These are phyloP conservation scores for Allygus modestus DNA, from an alignment of 2,888 invertebrate species.

Conservation along the genomic window DNA sequence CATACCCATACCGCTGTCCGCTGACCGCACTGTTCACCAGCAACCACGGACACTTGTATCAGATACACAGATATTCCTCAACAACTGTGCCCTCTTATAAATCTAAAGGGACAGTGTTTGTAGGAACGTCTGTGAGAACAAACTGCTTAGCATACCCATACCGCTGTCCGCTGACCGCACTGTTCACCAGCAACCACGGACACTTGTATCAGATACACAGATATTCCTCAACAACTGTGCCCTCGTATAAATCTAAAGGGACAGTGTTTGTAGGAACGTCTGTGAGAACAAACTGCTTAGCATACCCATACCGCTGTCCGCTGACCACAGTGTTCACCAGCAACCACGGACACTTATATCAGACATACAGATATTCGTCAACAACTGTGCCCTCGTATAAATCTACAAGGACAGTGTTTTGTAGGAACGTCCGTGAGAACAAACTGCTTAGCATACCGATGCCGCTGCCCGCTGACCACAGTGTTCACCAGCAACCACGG, in stretches of 20 bases:
- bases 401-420: not conserved
- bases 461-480: not conserved
- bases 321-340: not conserved
- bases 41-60: not conserved
- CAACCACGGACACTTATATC: not conserved
- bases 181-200: not conserved
- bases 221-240: not conserved
- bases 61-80: not conserved
- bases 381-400: not conserved
- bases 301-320: not conserved
- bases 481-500: not conserved
- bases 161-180: not conserved
- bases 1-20: constrained; percentile 2
- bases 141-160: not conserved
- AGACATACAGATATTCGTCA: not conserved
- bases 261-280: not conserved
- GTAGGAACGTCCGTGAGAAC: not conserved
- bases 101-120: not conserved
- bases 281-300: not conserved
- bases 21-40: not conserved
- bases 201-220: not conserved
- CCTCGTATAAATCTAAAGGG: too few species aligned
- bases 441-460: not conserved
- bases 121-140: not conserved
- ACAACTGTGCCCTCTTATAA: not conserved